Percentiles rank a stretch among this genome's conserved stretches.
Evolutionary conservation across 2,797 vertebrate genomes (phyloP).

Genomic region (Myotis vivesi): DNA sequence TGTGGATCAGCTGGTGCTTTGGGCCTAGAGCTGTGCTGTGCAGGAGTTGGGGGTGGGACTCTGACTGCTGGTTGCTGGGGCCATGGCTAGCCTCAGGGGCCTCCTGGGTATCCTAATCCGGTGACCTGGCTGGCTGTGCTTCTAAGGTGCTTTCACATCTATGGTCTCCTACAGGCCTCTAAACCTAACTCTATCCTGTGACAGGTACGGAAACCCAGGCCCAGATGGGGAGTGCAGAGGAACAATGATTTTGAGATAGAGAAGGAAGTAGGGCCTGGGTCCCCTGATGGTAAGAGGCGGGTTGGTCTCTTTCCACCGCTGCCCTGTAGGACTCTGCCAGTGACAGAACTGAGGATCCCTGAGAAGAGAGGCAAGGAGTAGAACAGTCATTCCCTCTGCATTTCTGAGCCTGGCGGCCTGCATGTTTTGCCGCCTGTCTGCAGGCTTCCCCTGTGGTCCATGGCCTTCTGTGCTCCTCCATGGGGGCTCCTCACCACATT

Average conservation of each 20-base stretch:
- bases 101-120: neutral
- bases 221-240: neutral
- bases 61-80: neutral
- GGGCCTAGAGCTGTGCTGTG: neutral
- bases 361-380: neutral
- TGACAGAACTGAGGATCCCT: neutral
- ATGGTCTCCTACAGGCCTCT: neutral
- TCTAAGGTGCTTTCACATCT: neutral
- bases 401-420: neutral
- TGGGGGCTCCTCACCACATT: neutral
- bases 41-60: neutral
- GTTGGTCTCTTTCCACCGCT: neutral
- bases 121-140: neutral
- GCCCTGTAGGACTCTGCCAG: neutral
- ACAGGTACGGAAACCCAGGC: neutral
- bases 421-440: neutral
- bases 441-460: neutral
- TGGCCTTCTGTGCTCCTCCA: neutral
- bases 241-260: neutral
- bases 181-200: neutral
- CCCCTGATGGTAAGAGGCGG: neutral
- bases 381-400: fast-evolving
- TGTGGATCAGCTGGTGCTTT: neutral
- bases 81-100: neutral
- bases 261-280: neutral